Evolutionary conservation across 2,113 vertebrate species (phyloP), one percentile per base, ranked within the genome.

Genomic region (Microtus ochrogaster): DNA sequence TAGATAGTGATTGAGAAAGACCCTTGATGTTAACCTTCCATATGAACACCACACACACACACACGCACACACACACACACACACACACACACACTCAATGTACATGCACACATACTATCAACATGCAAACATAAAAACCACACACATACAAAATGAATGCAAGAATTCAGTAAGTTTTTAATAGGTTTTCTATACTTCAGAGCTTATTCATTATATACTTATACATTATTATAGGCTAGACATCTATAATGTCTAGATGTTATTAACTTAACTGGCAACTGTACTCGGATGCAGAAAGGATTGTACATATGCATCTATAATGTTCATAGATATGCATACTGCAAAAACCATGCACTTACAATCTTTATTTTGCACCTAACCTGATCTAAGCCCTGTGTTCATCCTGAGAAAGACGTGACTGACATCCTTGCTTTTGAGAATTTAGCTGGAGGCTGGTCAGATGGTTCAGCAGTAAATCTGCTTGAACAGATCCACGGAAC

Each of bases 171-270:
- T 76, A 92, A 61, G 21, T 78, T 91, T 79, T 85, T 26, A 85
- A 84, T 79, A 66, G 8, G 7, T 58, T 96, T 94, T 93, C 21
- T 12, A 66, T 92, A 9, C 7, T 92, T 84, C 28, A 28, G 33
- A 11, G 92, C 66, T 90, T 83, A 89, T 14, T 89, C 39, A 85
- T 52, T 92, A 79, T 87, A 73, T 95, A 84, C 79, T 90, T 90
- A 94, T 24, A 87, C 65, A 65, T 77, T 79, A 88, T 9, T 89
- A 26, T 41, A 88, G 47, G 14, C 28, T 74, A 52, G 26, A 89
- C 5, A 86, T 24, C 16, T n/a, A n/a, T n/a, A n/a, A n/a, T n/a
- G n/a, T n/a, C n/a, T n/a, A n/a, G n/a, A n/a, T n/a, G n/a, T n/a
- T n/a, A n/a, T n/a, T n/a, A n/a, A n/a, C n/a, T n/a, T 78, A 92